These are phyloP conservation scores for Euproctis similis DNA, from an alignment of 2,888 invertebrate genomes.

Conservation along the genomic window DNA sequence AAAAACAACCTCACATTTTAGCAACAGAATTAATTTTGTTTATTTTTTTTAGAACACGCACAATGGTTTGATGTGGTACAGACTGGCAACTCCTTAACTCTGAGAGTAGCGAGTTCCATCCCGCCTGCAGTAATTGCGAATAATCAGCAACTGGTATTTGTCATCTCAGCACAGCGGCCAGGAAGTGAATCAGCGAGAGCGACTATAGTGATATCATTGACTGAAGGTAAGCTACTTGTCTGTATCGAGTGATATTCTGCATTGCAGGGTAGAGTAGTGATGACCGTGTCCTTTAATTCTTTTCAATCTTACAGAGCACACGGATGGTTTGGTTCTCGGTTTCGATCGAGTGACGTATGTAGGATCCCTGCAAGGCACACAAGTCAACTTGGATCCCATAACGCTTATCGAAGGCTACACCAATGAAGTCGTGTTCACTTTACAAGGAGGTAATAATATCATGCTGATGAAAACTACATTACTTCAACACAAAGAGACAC, in stretches of 20 bases:
- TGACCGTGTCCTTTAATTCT: too few species aligned
- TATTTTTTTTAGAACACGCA: background rate
- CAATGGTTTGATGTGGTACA: background rate
- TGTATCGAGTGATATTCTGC: too few species aligned
- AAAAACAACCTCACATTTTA: too few species aligned
- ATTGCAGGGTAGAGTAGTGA: too few species aligned
- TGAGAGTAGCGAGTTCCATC: constrained; percentile 5
- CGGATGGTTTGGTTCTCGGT: constrained; percentile 11
- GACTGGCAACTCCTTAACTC: background rate
- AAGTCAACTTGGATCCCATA: constrained; percentile 21
- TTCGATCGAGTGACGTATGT: constrained; percentile 19
- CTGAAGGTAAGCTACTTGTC: background rate
- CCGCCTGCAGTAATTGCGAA: constrained; percentile 13
- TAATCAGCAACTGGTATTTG: constrained; percentile 21
- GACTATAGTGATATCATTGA: constrained; percentile 17
- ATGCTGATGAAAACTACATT: too few species aligned
- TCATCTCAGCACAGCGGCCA: constrained; percentile 13
- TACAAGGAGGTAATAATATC: constrained; percentile 25
- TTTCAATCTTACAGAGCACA: too few species aligned
- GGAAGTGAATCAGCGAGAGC: constrained; percentile 14
- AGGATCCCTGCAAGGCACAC: constrained; percentile 12
- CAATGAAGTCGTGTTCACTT: constrained; percentile 18
- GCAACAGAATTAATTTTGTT: background rate
- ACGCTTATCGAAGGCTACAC: constrained; percentile 26
- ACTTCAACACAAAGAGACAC: too few species aligned